Percentiles rank a stretch among this genome's conserved stretches.
Evolutionary conservation across 2,888 invertebrate genomes (phyloP).

Genomic region (Nebria brevicollis): DNA sequence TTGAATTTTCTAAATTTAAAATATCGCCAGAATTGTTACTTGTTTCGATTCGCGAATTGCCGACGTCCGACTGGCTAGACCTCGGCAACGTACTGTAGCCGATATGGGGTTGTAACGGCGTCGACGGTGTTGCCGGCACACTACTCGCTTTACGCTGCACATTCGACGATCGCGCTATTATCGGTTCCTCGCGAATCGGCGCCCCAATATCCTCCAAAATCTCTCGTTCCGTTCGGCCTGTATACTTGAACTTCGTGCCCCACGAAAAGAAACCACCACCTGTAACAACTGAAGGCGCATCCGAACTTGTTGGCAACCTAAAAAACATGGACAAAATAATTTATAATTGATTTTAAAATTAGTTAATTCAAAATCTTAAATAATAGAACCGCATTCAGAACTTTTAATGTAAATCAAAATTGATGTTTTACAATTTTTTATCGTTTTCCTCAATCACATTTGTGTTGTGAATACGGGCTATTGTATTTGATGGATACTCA

Average conservation of each 20-base stretch:
- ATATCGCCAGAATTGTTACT: slow-evolving; percentile 60
- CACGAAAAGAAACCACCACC: slow-evolving; percentile 93
- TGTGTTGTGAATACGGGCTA: background rate
- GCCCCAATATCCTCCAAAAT: slow-evolving; percentile 84
- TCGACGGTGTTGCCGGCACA: slow-evolving; percentile 88
- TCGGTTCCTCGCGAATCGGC: slow-evolving; percentile 70
- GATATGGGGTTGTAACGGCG: slow-evolving; percentile 79
- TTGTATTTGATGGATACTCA: slow-evolving; percentile 65
- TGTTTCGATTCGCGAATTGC: slow-evolving; percentile 61
- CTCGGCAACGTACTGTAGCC: slow-evolving; percentile 88
- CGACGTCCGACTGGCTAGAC: slow-evolving; percentile 80
- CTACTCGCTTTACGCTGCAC: slow-evolving; percentile 82
- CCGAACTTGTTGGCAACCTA: slow-evolving; percentile 87
- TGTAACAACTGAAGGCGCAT: slow-evolving; percentile 84
- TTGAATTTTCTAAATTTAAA: slow-evolving; percentile 59
- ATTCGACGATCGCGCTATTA: slow-evolving; percentile 65
- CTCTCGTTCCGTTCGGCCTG: slow-evolving; percentile 91
- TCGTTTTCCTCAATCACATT: background rate
- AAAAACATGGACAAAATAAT: background rate
- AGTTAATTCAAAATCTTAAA: too few species aligned
- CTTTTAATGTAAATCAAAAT: too few species aligned
- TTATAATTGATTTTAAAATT: too few species aligned
- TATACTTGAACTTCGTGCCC: slow-evolving; percentile 94
- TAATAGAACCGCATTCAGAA: too few species aligned
- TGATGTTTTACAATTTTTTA: too few species aligned